phyloP scores from a whole-genome alignment of 2,797 vertebrate species.

The Cheirogaleus major region DNA sequence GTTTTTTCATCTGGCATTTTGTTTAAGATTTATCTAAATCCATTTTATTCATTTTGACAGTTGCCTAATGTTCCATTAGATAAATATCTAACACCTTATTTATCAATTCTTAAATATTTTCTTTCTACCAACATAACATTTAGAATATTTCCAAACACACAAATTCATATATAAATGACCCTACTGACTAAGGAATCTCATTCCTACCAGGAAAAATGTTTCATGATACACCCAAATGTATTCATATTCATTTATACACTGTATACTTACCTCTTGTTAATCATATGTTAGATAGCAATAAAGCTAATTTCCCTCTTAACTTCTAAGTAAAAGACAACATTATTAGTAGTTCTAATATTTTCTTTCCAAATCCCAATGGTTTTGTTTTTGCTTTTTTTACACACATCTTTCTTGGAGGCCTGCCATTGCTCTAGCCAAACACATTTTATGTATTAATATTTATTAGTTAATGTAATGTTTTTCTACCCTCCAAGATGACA shows the following conservation, averaged over 20 bases:
- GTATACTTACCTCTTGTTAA: not conserved
- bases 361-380: not conserved
- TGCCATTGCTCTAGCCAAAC: not conserved
- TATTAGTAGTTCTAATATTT: not conserved
- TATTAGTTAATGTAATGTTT: not conserved
- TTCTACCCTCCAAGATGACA: not conserved
- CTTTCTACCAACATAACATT: not conserved
- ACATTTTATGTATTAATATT: not conserved
- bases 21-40: constrained; percentile 39
- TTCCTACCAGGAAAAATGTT: not conserved
- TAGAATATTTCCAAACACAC: constrained; percentile 12
- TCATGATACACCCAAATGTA: not conserved
- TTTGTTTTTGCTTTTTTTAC: not conserved
- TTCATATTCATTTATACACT: not conserved
- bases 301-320: constrained; percentile 11
- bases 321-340: not conserved
- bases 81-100: not conserved
- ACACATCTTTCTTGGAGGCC: not conserved
- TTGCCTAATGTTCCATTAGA: constrained; percentile 5
- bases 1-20: not conserved
- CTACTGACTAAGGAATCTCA: not conserved
- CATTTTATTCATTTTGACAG: constrained; percentile 17
- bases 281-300: not conserved
- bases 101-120: not conserved
- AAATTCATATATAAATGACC: not conserved